Evolutionary conservation across 2,797 vertebrate species (phyloP).

Genomic region (Rhynchotus rufescens): DNA sequence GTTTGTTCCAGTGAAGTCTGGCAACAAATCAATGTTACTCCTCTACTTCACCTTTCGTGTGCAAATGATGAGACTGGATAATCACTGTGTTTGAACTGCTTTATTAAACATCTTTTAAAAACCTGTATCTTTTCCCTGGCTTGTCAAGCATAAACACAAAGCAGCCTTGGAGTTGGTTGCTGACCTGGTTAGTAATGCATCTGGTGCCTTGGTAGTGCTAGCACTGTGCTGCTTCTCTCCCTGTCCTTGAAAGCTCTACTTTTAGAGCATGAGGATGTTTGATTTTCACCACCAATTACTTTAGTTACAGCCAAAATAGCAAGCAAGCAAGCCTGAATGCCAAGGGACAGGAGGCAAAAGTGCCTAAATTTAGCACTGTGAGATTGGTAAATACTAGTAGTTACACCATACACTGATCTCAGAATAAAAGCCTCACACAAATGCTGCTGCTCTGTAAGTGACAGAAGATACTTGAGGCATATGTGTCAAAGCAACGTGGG

Average conservation of each 20-base stretch:
- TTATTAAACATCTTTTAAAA: constrained; percentile 52
- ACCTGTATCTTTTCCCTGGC: not conserved
- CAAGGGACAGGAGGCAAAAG: not conserved
- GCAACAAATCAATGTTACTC: constrained; percentile 35
- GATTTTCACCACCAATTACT: not conserved
- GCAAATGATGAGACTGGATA: constrained; percentile 47
- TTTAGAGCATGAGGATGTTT: not conserved
- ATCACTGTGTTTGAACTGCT: constrained; percentile 29
- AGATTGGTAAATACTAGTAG: not conserved
- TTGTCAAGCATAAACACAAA: constrained; percentile 25
- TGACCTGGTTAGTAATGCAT: not conserved
- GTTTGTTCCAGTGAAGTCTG: constrained; percentile 51
- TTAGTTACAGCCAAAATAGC: not conserved
- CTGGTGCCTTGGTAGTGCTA: not conserved
- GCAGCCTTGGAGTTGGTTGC: constrained; percentile 26
- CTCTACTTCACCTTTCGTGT: constrained; percentile 53
- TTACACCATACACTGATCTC: not conserved
- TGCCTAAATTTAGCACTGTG: not conserved
- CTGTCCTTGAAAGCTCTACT: not conserved
- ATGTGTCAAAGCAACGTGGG: not conserved
- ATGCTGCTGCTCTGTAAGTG: not conserved
- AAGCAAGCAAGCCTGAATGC: not conserved
- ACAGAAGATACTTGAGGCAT: not conserved
- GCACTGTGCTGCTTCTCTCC: not conserved
- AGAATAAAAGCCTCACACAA: not conserved